phyloP scores from a whole-genome alignment of 23 tunicate genomes.

The Corella eumyota region DNA sequence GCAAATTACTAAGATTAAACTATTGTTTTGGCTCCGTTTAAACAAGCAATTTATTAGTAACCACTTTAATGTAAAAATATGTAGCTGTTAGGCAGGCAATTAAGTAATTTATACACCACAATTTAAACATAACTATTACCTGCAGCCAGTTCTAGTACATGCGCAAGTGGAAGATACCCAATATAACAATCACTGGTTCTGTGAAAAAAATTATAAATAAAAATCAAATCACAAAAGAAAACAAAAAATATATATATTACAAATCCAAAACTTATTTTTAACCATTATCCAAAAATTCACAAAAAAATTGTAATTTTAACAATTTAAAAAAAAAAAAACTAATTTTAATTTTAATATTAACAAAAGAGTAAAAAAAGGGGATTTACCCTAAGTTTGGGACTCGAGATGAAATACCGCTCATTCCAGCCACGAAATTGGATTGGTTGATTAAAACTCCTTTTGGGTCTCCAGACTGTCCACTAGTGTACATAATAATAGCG shows the following conservation, averaged over 20 bases:
- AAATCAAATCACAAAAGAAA: background rate
- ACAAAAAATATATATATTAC: background rate
- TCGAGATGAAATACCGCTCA: conserved; percentile 62
- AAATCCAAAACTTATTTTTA: no score
- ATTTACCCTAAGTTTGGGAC: conserved; percentile 28
- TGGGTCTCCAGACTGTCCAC: conserved; percentile 93
- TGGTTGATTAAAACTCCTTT: conserved; percentile 94
- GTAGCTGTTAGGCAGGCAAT: no score
- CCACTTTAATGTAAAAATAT: no score
- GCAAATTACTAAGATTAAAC: no score
- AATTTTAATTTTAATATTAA: no score
- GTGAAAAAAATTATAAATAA: conserved; percentile 1
- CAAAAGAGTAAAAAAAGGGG: background rate
- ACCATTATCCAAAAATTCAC: no score
- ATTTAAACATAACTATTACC: conserved; percentile 15
- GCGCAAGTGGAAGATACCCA: conserved; percentile 93
- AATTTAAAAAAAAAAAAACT: no score
- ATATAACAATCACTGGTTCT: conserved; percentile 64
- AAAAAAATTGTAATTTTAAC: no score
- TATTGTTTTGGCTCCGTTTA: no score
- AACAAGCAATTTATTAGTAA: no score
- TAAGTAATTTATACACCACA: background rate
- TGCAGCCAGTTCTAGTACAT: conserved; percentile 93
- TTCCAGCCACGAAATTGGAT: conserved; percentile 71
- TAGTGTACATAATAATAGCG: conserved; percentile 92